These are phyloP conservation scores for Drosophila kanekoi DNA, from an alignment of 2,888 invertebrate genomes.

Conservation along the genomic window DNA sequence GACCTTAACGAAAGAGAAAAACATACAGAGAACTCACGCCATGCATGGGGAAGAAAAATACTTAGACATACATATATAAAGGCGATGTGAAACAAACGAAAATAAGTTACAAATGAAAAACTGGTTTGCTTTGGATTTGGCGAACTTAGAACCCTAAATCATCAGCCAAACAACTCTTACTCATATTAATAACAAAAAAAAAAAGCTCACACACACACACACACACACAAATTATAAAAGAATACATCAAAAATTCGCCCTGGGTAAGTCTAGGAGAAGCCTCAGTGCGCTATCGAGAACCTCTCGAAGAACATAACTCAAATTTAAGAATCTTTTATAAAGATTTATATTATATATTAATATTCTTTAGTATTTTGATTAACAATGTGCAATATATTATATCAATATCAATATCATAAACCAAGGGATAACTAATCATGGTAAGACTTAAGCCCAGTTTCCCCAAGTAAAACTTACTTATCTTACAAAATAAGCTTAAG, in stretches of 20 bases:
- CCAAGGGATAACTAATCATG: no score
- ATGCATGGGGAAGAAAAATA: conserved; percentile 42
- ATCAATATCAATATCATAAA: no score
- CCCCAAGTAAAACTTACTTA: no score
- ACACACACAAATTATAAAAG: conserved; percentile 42
- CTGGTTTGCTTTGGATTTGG: conserved; percentile 76
- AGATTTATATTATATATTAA: background rate
- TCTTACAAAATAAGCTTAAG: no score
- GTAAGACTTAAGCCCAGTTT: no score
- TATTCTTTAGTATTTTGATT: no score
- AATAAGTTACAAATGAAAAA: conserved; percentile 77
- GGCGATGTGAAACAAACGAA: conserved; percentile 73
- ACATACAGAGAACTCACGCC: conserved; percentile 55
- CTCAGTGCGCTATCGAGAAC: conserved; percentile 26
- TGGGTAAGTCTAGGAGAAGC: conserved; percentile 39
- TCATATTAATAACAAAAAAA: conserved; percentile 74
- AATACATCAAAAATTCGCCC: conserved; percentile 50
- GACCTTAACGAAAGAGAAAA: conserved; percentile 67
- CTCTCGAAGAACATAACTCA: background rate
- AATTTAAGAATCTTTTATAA: background rate
- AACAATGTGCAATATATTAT: no score
- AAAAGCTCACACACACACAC: conserved; percentile 10
- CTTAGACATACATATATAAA: conserved; percentile 30
- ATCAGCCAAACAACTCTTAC: conserved; percentile 67
- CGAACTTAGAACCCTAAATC: conserved; percentile 72